Evolutionary conservation across 2,888 invertebrate genomes (phyloP).

Genomic region (Hedya salicella): DNA sequence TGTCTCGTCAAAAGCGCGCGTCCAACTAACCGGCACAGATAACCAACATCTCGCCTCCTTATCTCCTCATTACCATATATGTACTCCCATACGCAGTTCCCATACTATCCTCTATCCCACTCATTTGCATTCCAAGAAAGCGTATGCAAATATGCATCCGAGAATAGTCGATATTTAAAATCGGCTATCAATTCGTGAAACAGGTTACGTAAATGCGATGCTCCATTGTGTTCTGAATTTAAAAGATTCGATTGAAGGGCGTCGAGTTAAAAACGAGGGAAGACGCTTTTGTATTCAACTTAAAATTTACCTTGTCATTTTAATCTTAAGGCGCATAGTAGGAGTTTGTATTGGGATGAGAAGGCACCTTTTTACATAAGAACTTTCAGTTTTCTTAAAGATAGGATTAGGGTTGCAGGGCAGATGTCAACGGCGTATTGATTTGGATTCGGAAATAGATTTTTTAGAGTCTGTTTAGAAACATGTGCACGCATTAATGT

Average conservation of each 20-base stretch:
- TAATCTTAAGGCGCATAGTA: background rate
- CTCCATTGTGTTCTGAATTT: conserved; percentile 61
- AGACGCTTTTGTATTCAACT: background rate
- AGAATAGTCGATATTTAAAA: conserved; percentile 75
- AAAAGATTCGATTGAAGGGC: conserved; percentile 42
- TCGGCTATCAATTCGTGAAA: conserved; percentile 81
- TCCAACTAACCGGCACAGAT: conserved; percentile 76
- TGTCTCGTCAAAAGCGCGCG: conserved; percentile 77
- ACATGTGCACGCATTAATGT: conserved; percentile 62
- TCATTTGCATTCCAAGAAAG: conserved; percentile 81
- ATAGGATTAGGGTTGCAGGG: conserved; percentile 78
- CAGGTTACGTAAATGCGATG: conserved; percentile 78
- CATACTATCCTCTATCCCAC: conserved; percentile 67
- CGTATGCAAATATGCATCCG: conserved; percentile 78
- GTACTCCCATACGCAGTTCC: conserved; percentile 66
- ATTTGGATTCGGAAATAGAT: conserved; percentile 77
- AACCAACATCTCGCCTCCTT: conserved; percentile 68
- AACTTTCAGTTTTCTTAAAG: conserved; percentile 50
- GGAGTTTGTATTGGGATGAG: background rate
- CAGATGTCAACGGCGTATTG: conserved; percentile 75
- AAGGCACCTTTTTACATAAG: conserved; percentile 7
- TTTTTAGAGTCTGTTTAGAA: conserved; percentile 64
- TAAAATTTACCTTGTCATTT: background rate
- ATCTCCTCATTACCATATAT: conserved; percentile 79
- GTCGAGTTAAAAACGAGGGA: background rate